Evolutionary conservation across 2,888 invertebrate genomes (phyloP).

Genomic region (Orchesellides sinensis): DNA sequence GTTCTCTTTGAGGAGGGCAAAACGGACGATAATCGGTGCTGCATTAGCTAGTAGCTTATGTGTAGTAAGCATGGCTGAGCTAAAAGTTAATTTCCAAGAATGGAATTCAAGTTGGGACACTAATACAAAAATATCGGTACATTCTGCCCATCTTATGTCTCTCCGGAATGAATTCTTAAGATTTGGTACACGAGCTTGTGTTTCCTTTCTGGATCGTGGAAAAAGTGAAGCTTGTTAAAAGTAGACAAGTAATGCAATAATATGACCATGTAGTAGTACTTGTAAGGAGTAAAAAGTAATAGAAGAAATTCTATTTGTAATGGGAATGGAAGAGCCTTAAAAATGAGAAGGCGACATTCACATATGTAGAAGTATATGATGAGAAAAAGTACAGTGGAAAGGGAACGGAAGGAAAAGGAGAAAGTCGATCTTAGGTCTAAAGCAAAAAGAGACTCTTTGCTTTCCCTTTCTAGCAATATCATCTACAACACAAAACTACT

Average conservation of each 20-base stretch:
- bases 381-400: background rate
- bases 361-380: background rate
- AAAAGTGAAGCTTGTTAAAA: constrained; percentile 30
- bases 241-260: constrained; percentile 58
- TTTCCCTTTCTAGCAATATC: background rate
- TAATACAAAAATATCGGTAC: constrained; percentile 73
- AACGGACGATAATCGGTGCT: constrained; percentile 35
- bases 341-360: constrained; percentile 38
- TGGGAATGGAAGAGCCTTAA: constrained; percentile 49
- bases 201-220: too few species aligned
- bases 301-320: constrained; percentile 55
- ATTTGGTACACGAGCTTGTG: constrained; percentile 10
- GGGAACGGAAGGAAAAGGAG: constrained; percentile 20
- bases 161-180: constrained; percentile 27
- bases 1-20: too few species aligned
- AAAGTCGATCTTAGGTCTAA: constrained; percentile 38
- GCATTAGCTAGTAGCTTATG: too few species aligned
- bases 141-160: constrained; percentile 32
- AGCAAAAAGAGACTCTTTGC: constrained; percentile 9
- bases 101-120: constrained; percentile 69
- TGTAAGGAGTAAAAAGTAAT: constrained; percentile 37
- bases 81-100: constrained; percentile 71
- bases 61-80: constrained; percentile 29
- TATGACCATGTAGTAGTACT: constrained; percentile 23
- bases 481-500: constrained; percentile 1